phyloP scores from a whole-genome alignment of 2,797 vertebrate species.

The Holocentrus rufus region DNA sequence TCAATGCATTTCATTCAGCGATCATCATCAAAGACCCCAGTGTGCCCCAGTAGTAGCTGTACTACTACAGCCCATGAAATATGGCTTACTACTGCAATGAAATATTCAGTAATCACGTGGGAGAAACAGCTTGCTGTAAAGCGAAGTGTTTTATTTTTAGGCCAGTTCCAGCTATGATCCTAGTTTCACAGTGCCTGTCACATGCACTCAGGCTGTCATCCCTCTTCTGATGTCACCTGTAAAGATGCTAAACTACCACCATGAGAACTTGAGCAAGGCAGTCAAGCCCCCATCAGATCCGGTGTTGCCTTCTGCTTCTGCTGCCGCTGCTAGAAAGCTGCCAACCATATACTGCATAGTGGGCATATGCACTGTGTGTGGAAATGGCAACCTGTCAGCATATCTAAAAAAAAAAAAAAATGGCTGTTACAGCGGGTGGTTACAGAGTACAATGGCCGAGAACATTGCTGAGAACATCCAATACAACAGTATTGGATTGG shows the following conservation, averaged over 20 bases:
- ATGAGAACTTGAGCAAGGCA: constrained; percentile 35
- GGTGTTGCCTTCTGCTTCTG: constrained; percentile 20
- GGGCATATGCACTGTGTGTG: constrained; percentile 29
- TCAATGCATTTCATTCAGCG: constrained; percentile 39
- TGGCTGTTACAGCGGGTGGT: constrained; percentile 6
- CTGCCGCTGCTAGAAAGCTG: constrained; percentile 42
- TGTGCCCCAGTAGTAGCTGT: constrained; percentile 38
- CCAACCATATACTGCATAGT: constrained; percentile 8
- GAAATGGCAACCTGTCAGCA: constrained; percentile 65
- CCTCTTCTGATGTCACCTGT: constrained; percentile 11
- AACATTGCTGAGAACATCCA: constrained; percentile 5
- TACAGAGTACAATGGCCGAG: constrained; percentile 26
- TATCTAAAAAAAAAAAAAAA: constrained; percentile 48
- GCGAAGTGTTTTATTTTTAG: constrained; percentile 45
- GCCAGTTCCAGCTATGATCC: constrained; percentile 36
- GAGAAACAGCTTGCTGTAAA: constrained; percentile 54
- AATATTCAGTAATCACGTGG: constrained; percentile 69
- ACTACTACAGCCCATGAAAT: constrained; percentile 57
- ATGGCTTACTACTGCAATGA: constrained; percentile 65
- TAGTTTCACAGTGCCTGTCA: constrained; percentile 34
- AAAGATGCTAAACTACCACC: constrained; percentile 7
- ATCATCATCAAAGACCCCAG: constrained; percentile 47
- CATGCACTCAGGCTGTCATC: constrained; percentile 34
- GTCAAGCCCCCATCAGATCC: constrained; percentile 16
- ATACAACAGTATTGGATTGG: constrained; percentile 46